Base-by-base conservation (phyloP, 2,888 invertebrate genomes). In the Troides oblongomaculatus region DNA sequence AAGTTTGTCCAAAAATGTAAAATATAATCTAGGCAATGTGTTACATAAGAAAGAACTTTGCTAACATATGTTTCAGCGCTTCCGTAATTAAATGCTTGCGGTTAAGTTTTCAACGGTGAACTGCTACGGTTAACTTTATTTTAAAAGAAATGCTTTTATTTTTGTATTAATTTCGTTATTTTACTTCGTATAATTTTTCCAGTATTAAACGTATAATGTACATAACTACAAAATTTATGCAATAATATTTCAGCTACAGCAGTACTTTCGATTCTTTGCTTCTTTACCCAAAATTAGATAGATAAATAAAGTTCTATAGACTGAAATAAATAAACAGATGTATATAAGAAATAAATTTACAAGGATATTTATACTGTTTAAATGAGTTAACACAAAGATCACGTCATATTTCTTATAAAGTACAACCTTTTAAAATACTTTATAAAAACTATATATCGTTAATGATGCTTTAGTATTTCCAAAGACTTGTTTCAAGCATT, bases 41-140 rank as follows among this genome's bases (percentile, higher is more conserved):
- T n/a, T n/a, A 60, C 25, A 60, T 60, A 18, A 36, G 14, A 12
- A 36, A 60, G 36, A 30, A 30, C 60, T 59, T 59, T 25, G 14
- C 25, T 17, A 59, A 14, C 59, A 60, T 12, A 36, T 36, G 23
- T 60, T 60, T 36, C 60, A 25, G 36, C 14, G 36, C 60, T 60
- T 60, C 60, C 25, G 60, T 36, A 60, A 60, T 36, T 17, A 36
- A 60, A 36, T 30, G 12, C 18, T 60, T 60, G 36, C 14, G 36
- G 60, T 60, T 36, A 60, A 36, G 36, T 60, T 60, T 60, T 60
- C 60, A 60, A 36, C 60, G 21, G 60, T 36, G 5, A 60, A 60
- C 53, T n/a, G 53, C n/a, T 53, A 53, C n/a, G 18, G 53, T 53
- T n/a, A 6, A 8, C 53, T n/a, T n/a, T 18, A 12, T 53, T 53